A percentile compares a stretch with the other conserved stretches of the same genome.
Conservation (phyloP, 2,113 vertebrate species). For the Siphamia tubifer region DNA sequence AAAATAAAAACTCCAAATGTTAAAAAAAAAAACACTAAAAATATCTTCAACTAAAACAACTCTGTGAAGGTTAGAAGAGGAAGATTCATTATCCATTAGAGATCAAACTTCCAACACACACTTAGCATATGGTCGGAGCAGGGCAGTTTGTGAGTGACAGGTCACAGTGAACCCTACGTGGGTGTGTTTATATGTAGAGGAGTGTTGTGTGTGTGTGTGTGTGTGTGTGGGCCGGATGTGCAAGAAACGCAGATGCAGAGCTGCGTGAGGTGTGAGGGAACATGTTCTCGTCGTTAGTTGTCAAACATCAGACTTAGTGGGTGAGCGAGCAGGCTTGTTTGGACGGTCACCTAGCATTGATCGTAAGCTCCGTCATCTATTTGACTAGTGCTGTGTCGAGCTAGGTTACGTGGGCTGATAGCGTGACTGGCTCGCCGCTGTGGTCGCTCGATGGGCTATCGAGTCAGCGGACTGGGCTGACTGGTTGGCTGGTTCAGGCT, state of each 20-base stretch:
- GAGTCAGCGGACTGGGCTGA: constrained; percentile 22
- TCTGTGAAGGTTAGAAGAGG: neutral
- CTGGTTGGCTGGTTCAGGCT: constrained; percentile 47
- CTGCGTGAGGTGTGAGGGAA: neutral
- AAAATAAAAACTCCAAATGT: neutral
- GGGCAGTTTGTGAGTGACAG: constrained; percentile 39
- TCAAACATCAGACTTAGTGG: constrained; percentile 5
- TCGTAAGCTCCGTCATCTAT: constrained; percentile 43
- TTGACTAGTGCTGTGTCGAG: constrained; percentile 20
- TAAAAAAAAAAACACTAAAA: neutral
- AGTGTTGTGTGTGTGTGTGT: no score
- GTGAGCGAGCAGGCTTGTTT: neutral
- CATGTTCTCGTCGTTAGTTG: neutral
- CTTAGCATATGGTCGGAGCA: constrained; percentile 14
- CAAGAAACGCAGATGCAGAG: neutral
- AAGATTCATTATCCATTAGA: neutral
- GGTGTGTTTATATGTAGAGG: neutral
- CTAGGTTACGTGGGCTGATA: constrained; percentile 17
- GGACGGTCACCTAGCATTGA: constrained; percentile 13
- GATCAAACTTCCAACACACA: constrained; percentile 29
- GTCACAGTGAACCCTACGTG: constrained; percentile 28
- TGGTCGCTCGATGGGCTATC: constrained; percentile 15
- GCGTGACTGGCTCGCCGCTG: constrained; percentile 8
- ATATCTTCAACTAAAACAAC: neutral
- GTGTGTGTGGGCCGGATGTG: neutral